Evolutionary conservation across 1,140 invertebrate genomes (phyloP), one percentile per base, ranked within the genome.

Genomic region (Tribolium castaneum): DNA sequence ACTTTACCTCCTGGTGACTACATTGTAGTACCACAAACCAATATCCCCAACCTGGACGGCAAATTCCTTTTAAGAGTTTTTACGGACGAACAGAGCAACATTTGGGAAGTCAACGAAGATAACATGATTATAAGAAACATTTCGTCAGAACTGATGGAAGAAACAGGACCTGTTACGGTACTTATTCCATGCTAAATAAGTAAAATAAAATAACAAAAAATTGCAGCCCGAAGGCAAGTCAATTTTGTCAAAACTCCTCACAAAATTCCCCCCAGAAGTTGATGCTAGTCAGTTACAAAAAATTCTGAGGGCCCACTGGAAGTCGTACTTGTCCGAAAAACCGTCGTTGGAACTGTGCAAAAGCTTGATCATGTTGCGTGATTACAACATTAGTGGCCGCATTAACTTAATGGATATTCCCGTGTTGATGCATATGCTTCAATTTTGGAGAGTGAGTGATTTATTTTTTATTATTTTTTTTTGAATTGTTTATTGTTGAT

Each of bases 31-130:
- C 93, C 94, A 35, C 93, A 94, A 87, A 93, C 93, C 9, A 90
- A 90, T 75, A 86, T 90, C 54, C 89, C 93, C 13, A 92, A 93
- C 88, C 88, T 90, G 80, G 92, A 93, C 83, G 91, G 90, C 49
- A 92, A 92, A 86, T 94, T 94, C 86, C 88, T 94, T 16, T 87
- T 94, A 45, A 86, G 93, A 72, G 91, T 94, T 77, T 88, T 94
- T 4, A 93, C 92, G 2, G 93, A 94, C 85, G 91, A 93, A 84
- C 92, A 92, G 84, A 91, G 91, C 82, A 92, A 92, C 86, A 93
- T 94, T 76, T 94, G 93, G 92, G 93, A 94, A 87, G 92, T 93
- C 12, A 94, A 94, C 86, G 93, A 94, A 84, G 93, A 94, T 86
- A 94, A 94, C 83, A 89, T 92, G 87, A 87, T 93, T 13, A 90